Evolutionary conservation across 2,888 invertebrate species (phyloP).

Genomic region (Nezara viridula): DNA sequence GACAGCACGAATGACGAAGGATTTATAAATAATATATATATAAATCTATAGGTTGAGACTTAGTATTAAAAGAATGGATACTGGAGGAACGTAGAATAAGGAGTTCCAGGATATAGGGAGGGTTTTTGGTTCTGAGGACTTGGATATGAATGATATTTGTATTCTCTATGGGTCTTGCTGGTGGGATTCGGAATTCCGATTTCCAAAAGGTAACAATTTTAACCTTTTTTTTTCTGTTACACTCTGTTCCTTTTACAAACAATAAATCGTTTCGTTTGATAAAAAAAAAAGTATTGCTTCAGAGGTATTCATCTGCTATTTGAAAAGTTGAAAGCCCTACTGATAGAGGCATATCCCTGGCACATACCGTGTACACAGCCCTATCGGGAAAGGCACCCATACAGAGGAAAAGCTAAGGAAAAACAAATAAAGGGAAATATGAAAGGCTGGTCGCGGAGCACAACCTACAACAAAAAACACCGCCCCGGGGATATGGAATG

Average conservation of each 20-base stretch:
- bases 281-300: conserved; percentile 14
- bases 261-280: neutral
- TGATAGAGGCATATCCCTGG: conserved; percentile 17
- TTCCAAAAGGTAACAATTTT: neutral
- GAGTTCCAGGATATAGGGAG: too few species aligned
- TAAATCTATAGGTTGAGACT: too few species aligned
- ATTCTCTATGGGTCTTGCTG: neutral
- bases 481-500: conserved; percentile 53
- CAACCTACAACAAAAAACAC: conserved; percentile 38
- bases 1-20: too few species aligned
- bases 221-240: neutral
- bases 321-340: conserved; percentile 18
- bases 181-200: neutral
- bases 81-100: too few species aligned
- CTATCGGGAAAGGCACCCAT: conserved; percentile 7
- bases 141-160: neutral
- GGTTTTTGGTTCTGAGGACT: too few species aligned
- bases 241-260: neutral
- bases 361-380: conserved; percentile 36
- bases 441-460: neutral
- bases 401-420: conserved; percentile 35
- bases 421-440: conserved; percentile 39
- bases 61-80: too few species aligned
- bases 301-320: conserved; percentile 3
- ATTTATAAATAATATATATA: too few species aligned